These are phyloP conservation scores for Drosophila pandora DNA, from an alignment of 1,140 invertebrate genomes.

Conservation along the genomic window DNA sequence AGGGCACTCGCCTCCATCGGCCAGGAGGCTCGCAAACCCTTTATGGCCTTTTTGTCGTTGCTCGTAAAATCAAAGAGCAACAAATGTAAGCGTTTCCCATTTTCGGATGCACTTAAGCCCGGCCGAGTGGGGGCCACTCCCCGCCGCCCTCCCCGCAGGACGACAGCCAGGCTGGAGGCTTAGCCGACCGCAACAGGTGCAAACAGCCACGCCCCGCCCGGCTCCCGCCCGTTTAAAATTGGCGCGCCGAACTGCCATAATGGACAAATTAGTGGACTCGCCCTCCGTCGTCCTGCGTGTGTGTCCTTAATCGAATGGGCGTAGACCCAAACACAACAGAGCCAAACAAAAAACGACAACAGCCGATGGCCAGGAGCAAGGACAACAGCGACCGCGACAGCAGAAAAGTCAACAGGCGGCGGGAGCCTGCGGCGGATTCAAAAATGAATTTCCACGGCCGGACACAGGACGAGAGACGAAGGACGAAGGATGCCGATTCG, in stretches of 20 bases:
- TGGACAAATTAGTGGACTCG: constrained; percentile 69
- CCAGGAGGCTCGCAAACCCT: background rate
- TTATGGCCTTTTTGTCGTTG: background rate
- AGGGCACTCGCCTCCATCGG: background rate
- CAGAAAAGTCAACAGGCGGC: constrained; percentile 27
- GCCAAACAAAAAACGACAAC: constrained; percentile 3
- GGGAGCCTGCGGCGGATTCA: constrained; percentile 13
- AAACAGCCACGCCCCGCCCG: background rate
- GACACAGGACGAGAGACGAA: constrained; percentile 1
- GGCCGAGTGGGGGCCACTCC: background rate
- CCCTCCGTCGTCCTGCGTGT: constrained; percentile 2
- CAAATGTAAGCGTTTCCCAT: background rate
- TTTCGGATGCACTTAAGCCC: background rate
- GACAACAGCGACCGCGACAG: constrained; percentile 5
- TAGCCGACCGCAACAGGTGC: constrained; percentile 72
- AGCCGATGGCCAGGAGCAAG: background rate
- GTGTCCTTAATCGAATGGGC: constrained; percentile 17
- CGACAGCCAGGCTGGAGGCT: constrained; percentile 63
- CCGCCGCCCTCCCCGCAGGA: background rate
- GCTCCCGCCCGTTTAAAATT: no score
- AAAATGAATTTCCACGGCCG: constrained; percentile 44
- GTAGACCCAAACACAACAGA: background rate
- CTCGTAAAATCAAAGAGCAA: constrained; percentile 2
- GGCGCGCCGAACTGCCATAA: constrained; percentile 39
- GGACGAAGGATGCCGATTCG: constrained; percentile 19